These are phyloP conservation scores for Oscheius myriophilus DNA, from an alignment of 2,888 invertebrate genomes.

Conservation along the genomic window DNA sequence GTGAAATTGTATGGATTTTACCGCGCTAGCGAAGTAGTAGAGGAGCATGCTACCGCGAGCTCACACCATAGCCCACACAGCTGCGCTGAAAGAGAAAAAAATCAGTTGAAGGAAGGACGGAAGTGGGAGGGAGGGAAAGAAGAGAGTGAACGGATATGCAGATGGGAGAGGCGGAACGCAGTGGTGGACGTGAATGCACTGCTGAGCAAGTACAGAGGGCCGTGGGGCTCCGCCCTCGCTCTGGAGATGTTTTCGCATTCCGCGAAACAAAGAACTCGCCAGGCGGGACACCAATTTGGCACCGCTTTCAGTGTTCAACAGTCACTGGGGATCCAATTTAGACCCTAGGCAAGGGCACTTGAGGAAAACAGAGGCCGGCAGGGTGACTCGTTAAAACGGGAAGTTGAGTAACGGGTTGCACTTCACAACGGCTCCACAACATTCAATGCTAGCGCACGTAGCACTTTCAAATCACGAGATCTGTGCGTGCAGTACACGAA, in stretches of 20 bases:
- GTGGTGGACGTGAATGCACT: slow-evolving; percentile 26
- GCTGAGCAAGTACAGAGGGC: slow-evolving; percentile 29
- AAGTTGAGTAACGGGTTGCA: too few relatives aligned
- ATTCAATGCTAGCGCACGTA: too few relatives aligned
- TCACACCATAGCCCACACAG: slow-evolving; percentile 20
- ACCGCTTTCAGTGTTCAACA: too few relatives aligned
- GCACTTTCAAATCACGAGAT: too few relatives aligned
- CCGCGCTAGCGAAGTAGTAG: slow-evolving; percentile 70
- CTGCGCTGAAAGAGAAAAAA: slow-evolving; percentile 13
- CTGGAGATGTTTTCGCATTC: slow-evolving; percentile 32
- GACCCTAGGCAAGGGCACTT: too few relatives aligned
- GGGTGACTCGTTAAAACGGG: too few relatives aligned
- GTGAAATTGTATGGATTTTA: slow-evolving; percentile 70
- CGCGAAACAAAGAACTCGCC: slow-evolving; percentile 19
- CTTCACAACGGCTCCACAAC: too few relatives aligned
- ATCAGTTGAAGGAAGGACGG: not conserved
- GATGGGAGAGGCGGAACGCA: slow-evolving; percentile 23
- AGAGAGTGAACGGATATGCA: slow-evolving; percentile 1
- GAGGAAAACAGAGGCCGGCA: too few relatives aligned
- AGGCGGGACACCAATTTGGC: not conserved
- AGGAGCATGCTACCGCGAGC: slow-evolving; percentile 55
- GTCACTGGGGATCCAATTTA: too few relatives aligned
- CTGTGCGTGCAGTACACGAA: too few relatives aligned
- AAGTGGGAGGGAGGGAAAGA: not conserved
- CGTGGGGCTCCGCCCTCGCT: slow-evolving; percentile 28